Base-by-base conservation (phyloP, 23 tunicate species). In the Clavelina lepadiformis region DNA sequence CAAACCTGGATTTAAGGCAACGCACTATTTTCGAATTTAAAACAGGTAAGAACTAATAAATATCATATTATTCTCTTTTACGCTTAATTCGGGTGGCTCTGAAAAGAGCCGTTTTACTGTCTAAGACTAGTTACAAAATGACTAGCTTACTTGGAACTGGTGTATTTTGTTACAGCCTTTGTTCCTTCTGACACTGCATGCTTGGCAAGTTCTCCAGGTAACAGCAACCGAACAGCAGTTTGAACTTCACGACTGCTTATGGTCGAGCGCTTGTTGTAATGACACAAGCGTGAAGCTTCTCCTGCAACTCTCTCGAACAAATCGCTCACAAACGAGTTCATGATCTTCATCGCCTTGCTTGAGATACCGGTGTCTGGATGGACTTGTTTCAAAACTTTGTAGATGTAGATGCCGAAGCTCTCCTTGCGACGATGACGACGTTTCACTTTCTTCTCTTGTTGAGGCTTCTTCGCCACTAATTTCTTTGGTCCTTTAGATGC, bases 181-280 rank as follows among this genome's bases (percentile, higher is more conserved):
- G 95, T 86, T 21, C 95, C 95, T 58, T 86, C 86, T 1, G 95
- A 79, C 26, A 86, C 93, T 24, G 93, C 93, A 66, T 83, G 93
- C 38, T 83, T 85, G 4, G 94, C 85, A 69, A 85, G 61, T 52
- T 85, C 94, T 24, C 94, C 94, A 5, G 85, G 94, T 2, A 85
- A 54, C 38, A 83, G 66, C 31, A 76, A 67, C 19, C 93, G 83
- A 50, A 83, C 93, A 5, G 93, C 83, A 35, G 83, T 83, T 46
- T 76, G 93, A 3, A 76, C 66, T 45, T 83, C 93, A 28, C 83
- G 77, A 34, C 76, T 74, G 69, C 82, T 74, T 72, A 83, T 76
- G 30, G 93, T 83, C 19, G 78, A 69, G 3, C 82, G 81, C 46
- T 76, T 59, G 93, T 82, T 82, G 82, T 76, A 83, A 34, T 35